Evolutionary conservation across 2,888 invertebrate genomes (phyloP), one percentile per base, ranked within the genome.

Genomic region (Lomographa bimaculata): DNA sequence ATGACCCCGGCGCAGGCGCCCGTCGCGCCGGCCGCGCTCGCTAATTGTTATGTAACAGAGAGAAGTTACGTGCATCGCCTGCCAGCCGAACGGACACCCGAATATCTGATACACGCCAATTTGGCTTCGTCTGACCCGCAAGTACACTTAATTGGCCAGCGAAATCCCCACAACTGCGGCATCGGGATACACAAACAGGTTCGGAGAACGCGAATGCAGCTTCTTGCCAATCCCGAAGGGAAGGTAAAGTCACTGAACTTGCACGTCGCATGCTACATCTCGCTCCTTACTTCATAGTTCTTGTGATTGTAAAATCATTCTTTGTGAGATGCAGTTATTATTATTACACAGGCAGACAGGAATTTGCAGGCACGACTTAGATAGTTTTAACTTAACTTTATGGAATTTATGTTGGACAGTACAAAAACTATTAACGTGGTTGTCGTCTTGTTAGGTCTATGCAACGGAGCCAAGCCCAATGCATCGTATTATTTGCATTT

Each of bases 1-100:
- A 90, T 91, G 91, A 91, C 91, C 91, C 89, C 89, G 83, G 81
- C 83, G 42, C 89, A 89, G 90, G 89, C 90, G 90, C 90, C 90
- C 68, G 68, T 67, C 62, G 53, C 62, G 52, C 57, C 62, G 68
- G 64, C 50, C 73, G 67, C 67, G 59, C 65, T 72, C 66, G 79
- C 82, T 85, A 84, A 86, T 85, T 85, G 80, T 86, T 86, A 85
- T 81, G 83, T 87, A 86, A 87, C 79, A 75, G 72, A 71, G 68
- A 68, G 71, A 72, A 72, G 64, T 77, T 74, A 67, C 70, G 64
- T 71, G 68, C 63, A 66, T 61, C 71, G 64, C 64, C 54, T 65
- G 62, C 56, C 59, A 60, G 57, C 65, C 21, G 23, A 30, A 7
- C 36, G 9, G 27, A 26, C 66, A 69, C 65, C 68, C 58, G 57